Percentiles rank a stretch among this genome's conserved stretches.
Evolutionary conservation across 2,888 invertebrate species (phyloP).

Genomic region (Leptopilina drosophilae): DNA sequence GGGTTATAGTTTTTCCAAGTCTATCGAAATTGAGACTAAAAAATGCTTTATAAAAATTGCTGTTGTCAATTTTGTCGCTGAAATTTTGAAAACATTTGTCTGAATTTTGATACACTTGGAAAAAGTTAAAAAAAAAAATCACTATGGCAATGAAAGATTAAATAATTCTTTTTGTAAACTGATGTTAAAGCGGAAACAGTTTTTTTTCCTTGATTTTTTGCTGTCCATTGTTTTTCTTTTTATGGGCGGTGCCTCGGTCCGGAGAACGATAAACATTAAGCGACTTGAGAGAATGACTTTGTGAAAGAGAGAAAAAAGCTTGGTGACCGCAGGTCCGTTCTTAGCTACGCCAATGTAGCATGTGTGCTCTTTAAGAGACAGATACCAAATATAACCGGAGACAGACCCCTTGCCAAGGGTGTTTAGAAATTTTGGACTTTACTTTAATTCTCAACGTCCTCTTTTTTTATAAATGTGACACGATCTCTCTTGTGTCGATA

Average conservation of each 20-base stretch:
- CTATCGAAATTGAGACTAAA: too few relatives aligned
- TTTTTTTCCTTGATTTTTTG: too few relatives aligned
- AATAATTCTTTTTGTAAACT: neutral
- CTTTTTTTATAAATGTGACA: conserved; percentile 20
- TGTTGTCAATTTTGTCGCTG: too few relatives aligned
- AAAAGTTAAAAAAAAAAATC: too few relatives aligned
- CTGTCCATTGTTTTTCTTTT: neutral
- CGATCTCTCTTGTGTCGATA: conserved; percentile 36
- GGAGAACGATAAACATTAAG: neutral
- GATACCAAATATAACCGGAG: conserved; percentile 74
- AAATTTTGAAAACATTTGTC: too few relatives aligned
- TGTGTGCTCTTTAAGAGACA: conserved; percentile 69
- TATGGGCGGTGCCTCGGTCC: neutral
- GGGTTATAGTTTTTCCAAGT: too few relatives aligned
- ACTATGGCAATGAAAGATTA: too few relatives aligned
- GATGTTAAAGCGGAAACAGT: too few relatives aligned
- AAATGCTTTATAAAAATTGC: too few relatives aligned
- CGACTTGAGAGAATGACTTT: neutral
- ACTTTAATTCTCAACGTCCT: conserved; percentile 49
- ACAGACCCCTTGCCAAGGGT: conserved; percentile 75
- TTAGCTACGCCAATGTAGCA: conserved; percentile 67
- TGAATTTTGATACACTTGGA: too few relatives aligned
- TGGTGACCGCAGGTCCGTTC: conserved; percentile 64
- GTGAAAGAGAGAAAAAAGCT: conserved; percentile 59
- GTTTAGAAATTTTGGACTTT: conserved; percentile 69